Evolutionary conservation across 2,888 invertebrate genomes (phyloP).

Genomic region (Lasioglossum zephyrum): DNA sequence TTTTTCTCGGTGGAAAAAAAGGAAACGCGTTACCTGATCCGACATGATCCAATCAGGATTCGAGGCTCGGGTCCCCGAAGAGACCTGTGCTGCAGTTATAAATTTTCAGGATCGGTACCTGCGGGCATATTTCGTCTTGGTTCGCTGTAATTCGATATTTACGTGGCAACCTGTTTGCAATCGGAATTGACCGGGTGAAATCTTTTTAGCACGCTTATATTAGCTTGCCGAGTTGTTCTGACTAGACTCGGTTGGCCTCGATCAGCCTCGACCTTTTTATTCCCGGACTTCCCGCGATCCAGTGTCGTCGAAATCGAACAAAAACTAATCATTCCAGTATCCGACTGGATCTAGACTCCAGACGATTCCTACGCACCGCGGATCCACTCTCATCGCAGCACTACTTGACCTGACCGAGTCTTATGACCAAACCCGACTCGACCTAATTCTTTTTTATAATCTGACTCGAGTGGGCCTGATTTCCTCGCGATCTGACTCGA

Average conservation of each 20-base stretch:
- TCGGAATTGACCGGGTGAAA: conserved; percentile 2
- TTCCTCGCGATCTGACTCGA: conserved; percentile 3
- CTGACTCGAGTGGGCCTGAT: conserved; percentile 11
- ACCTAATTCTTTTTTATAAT: conserved; percentile 14
- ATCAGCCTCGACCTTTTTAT: conserved; percentile 4
- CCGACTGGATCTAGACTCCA: conserved; percentile 1
- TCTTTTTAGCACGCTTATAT: background rate
- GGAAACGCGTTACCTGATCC: background rate
- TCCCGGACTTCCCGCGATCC: background rate
- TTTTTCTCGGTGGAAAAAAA: background rate
- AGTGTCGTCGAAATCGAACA: background rate
- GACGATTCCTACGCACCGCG: background rate
- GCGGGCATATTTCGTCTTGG: background rate
- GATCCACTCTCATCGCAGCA: conserved; percentile 3
- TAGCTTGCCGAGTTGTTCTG: no score
- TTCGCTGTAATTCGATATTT: background rate
- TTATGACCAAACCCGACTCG: conserved; percentile 8
- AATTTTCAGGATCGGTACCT: background rate
- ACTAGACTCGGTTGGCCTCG: background rate
- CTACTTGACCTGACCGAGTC: conserved; percentile 2
- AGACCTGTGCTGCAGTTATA: background rate
- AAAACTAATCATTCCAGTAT: conserved; percentile 11
- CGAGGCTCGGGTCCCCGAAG: background rate
- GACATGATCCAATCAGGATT: background rate
- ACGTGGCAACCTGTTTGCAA: background rate